Evolutionary conservation across 2,888 invertebrate species (phyloP).

Genomic region (Xestia ashworthii): DNA sequence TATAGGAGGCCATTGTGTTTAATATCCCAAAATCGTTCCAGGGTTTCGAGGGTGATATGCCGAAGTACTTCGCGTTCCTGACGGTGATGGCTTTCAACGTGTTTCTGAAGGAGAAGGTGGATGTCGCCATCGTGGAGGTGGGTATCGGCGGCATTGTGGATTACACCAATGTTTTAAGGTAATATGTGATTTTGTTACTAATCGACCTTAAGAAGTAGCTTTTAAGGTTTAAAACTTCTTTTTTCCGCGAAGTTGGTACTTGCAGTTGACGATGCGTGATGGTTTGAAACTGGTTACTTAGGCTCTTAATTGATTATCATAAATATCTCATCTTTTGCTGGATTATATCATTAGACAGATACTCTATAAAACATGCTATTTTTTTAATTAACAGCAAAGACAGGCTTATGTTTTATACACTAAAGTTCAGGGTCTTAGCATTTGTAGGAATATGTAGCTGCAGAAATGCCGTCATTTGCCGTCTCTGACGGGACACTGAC

Average conservation of each 20-base stretch:
- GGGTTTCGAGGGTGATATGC: slow-evolving; percentile 93
- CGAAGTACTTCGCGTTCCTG: slow-evolving; percentile 98
- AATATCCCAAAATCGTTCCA: slow-evolving; percentile 67
- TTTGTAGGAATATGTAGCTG: no score
- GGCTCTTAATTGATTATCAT: no score
- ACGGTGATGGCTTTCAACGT: slow-evolving; percentile 97
- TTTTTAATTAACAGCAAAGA: no score
- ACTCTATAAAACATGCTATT: no score
- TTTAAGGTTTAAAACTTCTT: not conserved
- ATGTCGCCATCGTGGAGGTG: slow-evolving; percentile 98
- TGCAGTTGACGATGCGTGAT: no score
- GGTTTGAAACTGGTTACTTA: no score
- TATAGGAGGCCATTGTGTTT: not conserved
- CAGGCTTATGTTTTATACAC: no score
- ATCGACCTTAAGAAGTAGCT: not conserved
- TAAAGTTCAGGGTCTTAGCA: no score
- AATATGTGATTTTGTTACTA: no score
- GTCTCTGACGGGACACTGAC: no score
- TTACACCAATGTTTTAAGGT: slow-evolving; percentile 97
- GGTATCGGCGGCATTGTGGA: slow-evolving; percentile 99
- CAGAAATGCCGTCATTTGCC: no score
- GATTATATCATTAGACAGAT: not conserved
- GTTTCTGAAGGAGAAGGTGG: slow-evolving; percentile 96
- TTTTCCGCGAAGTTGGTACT: no score
- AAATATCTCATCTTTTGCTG: not conserved